Evolutionary conservation across 2,888 invertebrate species (phyloP), one percentile per base, ranked within the genome.

Genomic region (Erynnis tages): DNA sequence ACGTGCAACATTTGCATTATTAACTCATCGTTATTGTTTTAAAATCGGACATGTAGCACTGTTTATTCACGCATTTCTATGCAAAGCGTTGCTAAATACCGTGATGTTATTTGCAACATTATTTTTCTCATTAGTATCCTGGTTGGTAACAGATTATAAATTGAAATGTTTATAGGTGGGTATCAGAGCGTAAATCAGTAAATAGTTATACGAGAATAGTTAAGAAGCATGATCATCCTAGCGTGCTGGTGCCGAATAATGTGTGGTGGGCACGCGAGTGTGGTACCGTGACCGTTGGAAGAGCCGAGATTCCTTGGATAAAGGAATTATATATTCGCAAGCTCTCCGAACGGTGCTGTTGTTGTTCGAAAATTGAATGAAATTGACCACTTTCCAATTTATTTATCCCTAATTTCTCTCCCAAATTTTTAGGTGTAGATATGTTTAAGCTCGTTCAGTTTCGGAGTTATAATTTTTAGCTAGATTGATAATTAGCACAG

Each of bases 211-310:
- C 38, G 40, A 48, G 37, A 37, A 38, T 41, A 55, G 53, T 55
- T 58, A 58, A 54, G 58, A 64, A 65, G 64, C 69, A 58, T 63
- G 59, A 60, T 62, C 61, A 59, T 71, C 67, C 62, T 75, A 74
- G 76, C 77, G 78, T 82, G 83, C 79, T 73, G 70, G 79, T 82
- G 79, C 69, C 62, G 69, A 57, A 69, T 68, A 60, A 59, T 60
- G 63, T 62, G 66, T 61, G 63, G 60, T 54, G 58, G 59, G 61
- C 62, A 58, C 65, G 65, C 65, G 65, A 66, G 58, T 57, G 57
- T 58, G 54, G 56, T 52, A 45, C 54, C 49, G 53, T 57, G 54
- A 57, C 59, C 56, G 55, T 59, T 60, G 58, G 50, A 61, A 68
- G 60, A 63, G 54, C 54, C 13, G 13, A 29, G 11, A 37, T 35